A percentile compares a stretch with the other conserved stretches of the same genome.
Evolutionary conservation across 2,888 invertebrate genomes (phyloP).

Genomic region (Loripinus fragilis): DNA sequence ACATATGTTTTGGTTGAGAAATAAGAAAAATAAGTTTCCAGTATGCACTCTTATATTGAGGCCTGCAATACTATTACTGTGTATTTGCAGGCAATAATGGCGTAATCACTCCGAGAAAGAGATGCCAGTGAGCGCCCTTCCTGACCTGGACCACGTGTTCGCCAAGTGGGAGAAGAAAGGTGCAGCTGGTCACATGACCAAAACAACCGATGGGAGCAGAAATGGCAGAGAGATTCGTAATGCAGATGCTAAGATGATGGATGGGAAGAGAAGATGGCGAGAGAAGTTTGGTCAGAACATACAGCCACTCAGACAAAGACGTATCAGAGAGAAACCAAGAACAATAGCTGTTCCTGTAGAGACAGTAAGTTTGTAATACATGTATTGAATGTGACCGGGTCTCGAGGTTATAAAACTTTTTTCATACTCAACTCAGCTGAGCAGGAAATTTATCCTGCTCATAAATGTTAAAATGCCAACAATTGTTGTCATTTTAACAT

Average conservation of each 20-base stretch:
- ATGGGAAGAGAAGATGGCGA: slow-evolving; percentile 62
- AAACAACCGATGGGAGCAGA: background rate
- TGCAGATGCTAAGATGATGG: background rate
- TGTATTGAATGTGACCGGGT: no score
- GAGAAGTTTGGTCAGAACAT: slow-evolving; percentile 64
- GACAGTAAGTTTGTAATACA: slow-evolving; percentile 60
- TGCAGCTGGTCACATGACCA: slow-evolving; percentile 29
- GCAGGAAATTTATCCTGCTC: no score
- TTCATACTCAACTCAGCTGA: no score
- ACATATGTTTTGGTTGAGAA: no score
- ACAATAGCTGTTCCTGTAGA: slow-evolving; percentile 47
- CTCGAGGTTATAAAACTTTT: no score
- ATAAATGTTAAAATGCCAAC: no score
- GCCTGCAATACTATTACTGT: no score
- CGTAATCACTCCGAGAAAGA: background rate
- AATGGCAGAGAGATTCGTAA: background rate
- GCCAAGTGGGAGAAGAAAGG: slow-evolving; percentile 66
- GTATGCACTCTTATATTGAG: no score
- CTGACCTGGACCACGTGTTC: slow-evolving; percentile 61
- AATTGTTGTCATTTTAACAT: no score
- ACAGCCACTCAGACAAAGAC: slow-evolving; percentile 38
- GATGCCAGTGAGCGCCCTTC: slow-evolving; percentile 55
- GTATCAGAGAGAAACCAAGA: slow-evolving; percentile 34
- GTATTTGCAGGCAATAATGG: background rate
- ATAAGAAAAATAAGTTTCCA: no score